Evolutionary conservation across 2,113 vertebrate species (phyloP).

Genomic region (Corydoras maculifer): DNA sequence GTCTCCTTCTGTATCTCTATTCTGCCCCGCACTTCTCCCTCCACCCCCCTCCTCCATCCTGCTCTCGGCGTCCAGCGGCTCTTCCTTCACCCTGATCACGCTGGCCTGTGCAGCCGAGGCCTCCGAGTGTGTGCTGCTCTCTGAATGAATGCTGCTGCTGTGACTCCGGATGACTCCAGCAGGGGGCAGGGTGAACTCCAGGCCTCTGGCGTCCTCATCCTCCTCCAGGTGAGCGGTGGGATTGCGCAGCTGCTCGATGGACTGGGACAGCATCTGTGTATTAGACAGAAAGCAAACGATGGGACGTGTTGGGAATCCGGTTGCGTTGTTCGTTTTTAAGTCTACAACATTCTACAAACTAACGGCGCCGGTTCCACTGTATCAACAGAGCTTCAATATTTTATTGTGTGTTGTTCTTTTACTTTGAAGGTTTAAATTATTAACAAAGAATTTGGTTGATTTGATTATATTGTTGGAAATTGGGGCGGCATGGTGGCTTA

Average conservation of each 20-base stretch:
- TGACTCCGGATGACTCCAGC: constrained; percentile 42
- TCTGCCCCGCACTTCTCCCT: neutral
- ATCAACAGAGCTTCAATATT: too few species aligned
- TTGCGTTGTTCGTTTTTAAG: too few species aligned
- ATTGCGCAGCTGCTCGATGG: constrained; percentile 39
- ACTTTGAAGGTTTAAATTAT: too few species aligned
- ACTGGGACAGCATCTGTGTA: constrained; percentile 37
- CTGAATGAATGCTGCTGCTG: constrained; percentile 24
- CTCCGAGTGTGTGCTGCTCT: constrained; percentile 1
- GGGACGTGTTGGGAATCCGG: too few species aligned
- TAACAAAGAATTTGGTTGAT: too few species aligned
- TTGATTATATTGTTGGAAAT: too few species aligned
- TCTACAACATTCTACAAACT: too few species aligned
- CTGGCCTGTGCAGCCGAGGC: neutral
- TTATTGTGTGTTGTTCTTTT: too few species aligned
- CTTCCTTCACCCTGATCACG: constrained; percentile 34
- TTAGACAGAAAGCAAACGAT: neutral
- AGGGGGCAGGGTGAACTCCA: constrained; percentile 34
- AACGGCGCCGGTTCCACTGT: too few species aligned
- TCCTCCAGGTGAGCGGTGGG: constrained; percentile 35
- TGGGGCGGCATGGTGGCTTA: too few species aligned
- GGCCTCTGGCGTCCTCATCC: constrained; percentile 26
- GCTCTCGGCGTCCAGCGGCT: constrained; percentile 26
- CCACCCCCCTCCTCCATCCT: constrained; percentile 19
- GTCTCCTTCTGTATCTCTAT: neutral